phyloP scores from a whole-genome alignment of 2,113 vertebrate genomes.

The Macroglossus sobrinus region DNA sequence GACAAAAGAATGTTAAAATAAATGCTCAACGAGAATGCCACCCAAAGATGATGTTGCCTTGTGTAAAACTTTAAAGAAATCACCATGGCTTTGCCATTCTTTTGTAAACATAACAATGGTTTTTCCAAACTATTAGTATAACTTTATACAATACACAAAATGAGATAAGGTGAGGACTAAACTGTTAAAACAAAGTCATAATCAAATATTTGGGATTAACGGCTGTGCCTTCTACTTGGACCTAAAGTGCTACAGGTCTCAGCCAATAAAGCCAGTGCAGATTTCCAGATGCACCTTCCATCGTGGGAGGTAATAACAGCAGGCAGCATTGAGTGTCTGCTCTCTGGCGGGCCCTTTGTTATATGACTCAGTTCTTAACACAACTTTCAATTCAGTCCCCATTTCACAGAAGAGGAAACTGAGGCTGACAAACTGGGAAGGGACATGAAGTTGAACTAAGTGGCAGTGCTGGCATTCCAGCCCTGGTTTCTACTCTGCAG shows the following conservation, averaged over 20 bases:
- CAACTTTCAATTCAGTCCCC: background rate
- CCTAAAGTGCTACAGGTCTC: background rate
- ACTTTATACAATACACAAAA: background rate
- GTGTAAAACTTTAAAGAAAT: background rate
- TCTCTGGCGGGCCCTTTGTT: background rate
- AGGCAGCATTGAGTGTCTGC: rapidly evolving
- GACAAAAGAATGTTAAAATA: background rate
- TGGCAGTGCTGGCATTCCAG: background rate
- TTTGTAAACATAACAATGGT: background rate
- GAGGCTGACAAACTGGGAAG: background rate
- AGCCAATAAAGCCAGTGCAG: background rate
- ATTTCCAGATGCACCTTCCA: rapidly evolving
- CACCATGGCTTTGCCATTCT: background rate
- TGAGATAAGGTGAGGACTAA: background rate
- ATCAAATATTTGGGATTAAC: background rate
- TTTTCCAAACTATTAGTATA: background rate
- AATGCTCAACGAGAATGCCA: background rate
- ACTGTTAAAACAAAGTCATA: background rate
- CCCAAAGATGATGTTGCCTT: background rate
- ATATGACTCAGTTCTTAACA: background rate
- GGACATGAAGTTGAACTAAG: background rate
- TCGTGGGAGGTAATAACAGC: rapidly evolving
- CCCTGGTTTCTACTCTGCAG: background rate
- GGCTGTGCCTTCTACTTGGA: background rate
- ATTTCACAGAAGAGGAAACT: background rate